phyloP scores from a whole-genome alignment of 2,797 vertebrate species.

The Dendrocincla tyrannina region DNA sequence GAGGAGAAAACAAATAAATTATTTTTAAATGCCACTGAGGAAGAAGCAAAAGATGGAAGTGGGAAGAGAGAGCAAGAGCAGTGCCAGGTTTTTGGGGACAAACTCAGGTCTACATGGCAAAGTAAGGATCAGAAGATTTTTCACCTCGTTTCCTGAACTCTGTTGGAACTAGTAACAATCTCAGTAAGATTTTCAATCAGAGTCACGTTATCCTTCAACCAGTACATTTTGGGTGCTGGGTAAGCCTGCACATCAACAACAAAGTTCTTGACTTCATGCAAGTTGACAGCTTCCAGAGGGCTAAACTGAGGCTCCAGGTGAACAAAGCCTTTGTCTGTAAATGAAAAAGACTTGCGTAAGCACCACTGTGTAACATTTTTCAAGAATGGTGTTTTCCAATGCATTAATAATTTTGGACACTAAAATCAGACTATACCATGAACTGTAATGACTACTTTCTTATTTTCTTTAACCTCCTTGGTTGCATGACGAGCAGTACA shows the following conservation, averaged over 20 bases:
- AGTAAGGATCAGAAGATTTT: not conserved
- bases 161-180: slow-evolving; percentile 83
- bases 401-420: not conserved
- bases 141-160: slow-evolving; percentile 89
- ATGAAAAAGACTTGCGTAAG: slow-evolving; percentile 9
- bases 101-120: not conserved
- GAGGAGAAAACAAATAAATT: not conserved
- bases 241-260: slow-evolving; percentile 85
- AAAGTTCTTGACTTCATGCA: slow-evolving; percentile 92
- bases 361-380: not conserved
- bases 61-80: not conserved
- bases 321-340: slow-evolving; percentile 87
- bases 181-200: slow-evolving; percentile 89
- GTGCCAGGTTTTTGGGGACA: not conserved
- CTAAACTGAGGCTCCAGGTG: slow-evolving; percentile 81
- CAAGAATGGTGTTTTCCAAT: not conserved
- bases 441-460: slow-evolving; percentile 86
- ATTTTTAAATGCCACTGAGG: not conserved
- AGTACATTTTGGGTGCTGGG: slow-evolving; percentile 84
- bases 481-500: slow-evolving; percentile 90
- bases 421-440: slow-evolving; percentile 81
- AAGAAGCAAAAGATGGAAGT: not conserved
- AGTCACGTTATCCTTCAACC: slow-evolving; percentile 89
- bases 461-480: slow-evolving; percentile 85
- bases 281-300: slow-evolving; percentile 82